A percentile compares a stretch with the other conserved stretches of the same genome.
Evolutionary conservation across 2,113 vertebrate genomes (phyloP).

Genomic region (Phainopepla nitens): DNA sequence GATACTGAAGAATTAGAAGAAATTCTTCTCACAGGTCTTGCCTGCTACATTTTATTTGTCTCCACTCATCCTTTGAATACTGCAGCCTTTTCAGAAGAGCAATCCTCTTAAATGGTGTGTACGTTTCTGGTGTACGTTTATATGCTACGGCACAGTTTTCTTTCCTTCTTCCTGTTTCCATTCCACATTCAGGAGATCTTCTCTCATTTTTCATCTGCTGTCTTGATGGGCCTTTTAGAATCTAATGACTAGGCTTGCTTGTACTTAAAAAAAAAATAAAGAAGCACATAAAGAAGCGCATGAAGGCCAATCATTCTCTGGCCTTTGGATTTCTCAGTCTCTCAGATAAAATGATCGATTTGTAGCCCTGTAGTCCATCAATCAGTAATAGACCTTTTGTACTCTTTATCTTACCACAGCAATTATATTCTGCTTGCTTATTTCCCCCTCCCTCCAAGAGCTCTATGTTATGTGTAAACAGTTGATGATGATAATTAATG

Average conservation of each 20-base stretch:
- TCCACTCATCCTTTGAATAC: background rate
- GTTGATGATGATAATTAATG: constrained; percentile 20
- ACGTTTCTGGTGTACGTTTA: background rate
- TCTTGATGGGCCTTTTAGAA: background rate
- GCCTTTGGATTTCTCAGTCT: background rate
- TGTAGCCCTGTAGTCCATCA: background rate
- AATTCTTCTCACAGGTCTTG: background rate
- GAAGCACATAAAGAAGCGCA: background rate
- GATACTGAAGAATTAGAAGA: background rate
- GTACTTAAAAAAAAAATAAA: background rate
- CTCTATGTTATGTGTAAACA: background rate
- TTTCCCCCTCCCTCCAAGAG: fast-evolving
- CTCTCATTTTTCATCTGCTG: background rate
- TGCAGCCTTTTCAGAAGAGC: background rate
- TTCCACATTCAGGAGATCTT: background rate
- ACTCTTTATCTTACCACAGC: background rate
- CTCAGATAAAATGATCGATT: background rate
- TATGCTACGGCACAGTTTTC: background rate
- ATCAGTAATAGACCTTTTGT: background rate
- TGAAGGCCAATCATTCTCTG: background rate
- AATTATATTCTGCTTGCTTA: constrained; percentile 7
- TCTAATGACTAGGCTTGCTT: background rate
- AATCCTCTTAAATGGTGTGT: background rate
- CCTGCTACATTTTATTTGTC: background rate
- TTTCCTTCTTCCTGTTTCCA: background rate